A percentile compares a stretch with the other conserved stretches of the same genome.
These are phyloP conservation scores for Mastomys natalensis DNA, from an alignment of 2,113 vertebrate genomes.

Conservation along the genomic window DNA sequence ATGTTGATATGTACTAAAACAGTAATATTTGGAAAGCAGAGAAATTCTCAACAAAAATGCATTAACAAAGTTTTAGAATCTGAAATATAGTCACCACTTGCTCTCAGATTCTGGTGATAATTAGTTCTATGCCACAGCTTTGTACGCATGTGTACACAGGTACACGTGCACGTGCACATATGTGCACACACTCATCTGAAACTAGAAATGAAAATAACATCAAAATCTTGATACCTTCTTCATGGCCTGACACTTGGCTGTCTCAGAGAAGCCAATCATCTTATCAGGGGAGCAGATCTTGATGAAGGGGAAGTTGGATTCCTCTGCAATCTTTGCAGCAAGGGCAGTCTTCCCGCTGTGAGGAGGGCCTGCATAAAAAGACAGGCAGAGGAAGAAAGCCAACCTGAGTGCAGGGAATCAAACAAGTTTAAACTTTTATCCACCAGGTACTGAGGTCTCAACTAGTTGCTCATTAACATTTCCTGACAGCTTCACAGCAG, in stretches of 20 bases:
- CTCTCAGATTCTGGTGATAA: conserved; percentile 17
- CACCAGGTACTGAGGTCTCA: conserved; percentile 58
- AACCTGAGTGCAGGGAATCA: conserved; percentile 58
- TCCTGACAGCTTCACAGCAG: conserved; percentile 68
- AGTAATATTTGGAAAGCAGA: conserved; percentile 43
- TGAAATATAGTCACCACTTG: neutral
- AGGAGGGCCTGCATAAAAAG: conserved; percentile 91
- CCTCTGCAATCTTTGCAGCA: conserved; percentile 96
- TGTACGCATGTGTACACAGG: neutral
- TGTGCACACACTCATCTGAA: neutral
- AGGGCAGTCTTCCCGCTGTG: conserved; percentile 97
- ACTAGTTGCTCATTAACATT: conserved; percentile 79
- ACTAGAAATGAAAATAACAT: conserved; percentile 43
- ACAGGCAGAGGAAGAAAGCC: conserved; percentile 57
- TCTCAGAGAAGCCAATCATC: conserved; percentile 98
- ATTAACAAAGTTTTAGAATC: conserved; percentile 44
- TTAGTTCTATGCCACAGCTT: neutral
- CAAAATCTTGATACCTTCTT: conserved; percentile 91
- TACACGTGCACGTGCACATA: neutral
- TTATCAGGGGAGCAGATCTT: conserved; percentile 99
- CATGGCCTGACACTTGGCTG: conserved; percentile 98
- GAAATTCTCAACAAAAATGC: conserved; percentile 11
- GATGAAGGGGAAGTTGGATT: conserved; percentile 98
- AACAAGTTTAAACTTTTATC: conserved; percentile 77
- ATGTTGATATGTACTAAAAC: conserved; percentile 3